A percentile compares a stretch with the other conserved stretches of the same genome.
Evolutionary conservation across 2,113 vertebrate genomes (phyloP).

Genomic region (Corythornis madagascariensis): DNA sequence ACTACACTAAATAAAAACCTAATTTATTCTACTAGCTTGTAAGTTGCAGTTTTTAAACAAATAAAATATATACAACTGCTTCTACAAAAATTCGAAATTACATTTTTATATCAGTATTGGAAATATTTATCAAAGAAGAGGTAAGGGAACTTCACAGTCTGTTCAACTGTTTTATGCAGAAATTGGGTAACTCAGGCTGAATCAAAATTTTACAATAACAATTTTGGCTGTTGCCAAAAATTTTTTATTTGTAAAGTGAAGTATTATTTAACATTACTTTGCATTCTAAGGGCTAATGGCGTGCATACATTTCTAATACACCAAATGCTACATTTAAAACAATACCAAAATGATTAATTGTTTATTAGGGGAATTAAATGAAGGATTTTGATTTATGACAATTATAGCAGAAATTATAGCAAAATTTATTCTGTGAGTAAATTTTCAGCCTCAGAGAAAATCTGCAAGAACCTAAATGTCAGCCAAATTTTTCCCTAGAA

Average conservation of each 20-base stretch:
- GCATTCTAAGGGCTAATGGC: neutral
- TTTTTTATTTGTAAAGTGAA: neutral
- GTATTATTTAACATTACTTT: neutral
- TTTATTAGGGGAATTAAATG: neutral
- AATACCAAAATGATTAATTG: neutral
- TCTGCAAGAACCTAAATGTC: constrained; percentile 7
- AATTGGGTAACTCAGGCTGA: neutral
- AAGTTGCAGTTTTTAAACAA: neutral
- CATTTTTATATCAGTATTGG: neutral
- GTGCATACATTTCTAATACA: neutral
- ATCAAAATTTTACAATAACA: neutral
- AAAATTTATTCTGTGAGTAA: neutral
- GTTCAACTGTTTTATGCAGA: neutral
- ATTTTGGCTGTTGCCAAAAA: neutral
- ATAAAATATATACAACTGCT: neutral
- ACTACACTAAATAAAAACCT: neutral
- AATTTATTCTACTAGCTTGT: neutral
- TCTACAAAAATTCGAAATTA: neutral
- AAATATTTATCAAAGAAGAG: neutral
- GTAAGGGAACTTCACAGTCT: neutral
- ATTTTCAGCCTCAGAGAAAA: neutral
- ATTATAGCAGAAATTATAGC: neutral
- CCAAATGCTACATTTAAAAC: neutral
- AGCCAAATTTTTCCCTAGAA: neutral
- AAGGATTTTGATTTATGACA: neutral